phyloP scores from a whole-genome alignment of 2,113 vertebrate genomes.

The Synodontis membranacea region DNA sequence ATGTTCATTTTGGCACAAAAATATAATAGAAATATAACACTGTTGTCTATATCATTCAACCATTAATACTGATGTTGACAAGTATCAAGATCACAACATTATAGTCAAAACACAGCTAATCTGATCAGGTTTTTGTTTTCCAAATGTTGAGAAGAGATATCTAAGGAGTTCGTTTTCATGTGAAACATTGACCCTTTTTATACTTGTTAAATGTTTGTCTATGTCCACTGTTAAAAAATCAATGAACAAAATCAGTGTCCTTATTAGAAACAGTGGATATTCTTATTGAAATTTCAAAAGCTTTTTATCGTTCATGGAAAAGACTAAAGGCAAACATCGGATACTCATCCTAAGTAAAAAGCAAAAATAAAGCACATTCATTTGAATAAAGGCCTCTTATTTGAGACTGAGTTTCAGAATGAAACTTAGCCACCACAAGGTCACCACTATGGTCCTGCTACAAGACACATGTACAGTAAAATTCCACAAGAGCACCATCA shows the following conservation, averaged over 20 bases:
- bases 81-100: constrained; percentile 43
- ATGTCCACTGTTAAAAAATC: constrained; percentile 30
- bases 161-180: constrained; percentile 17
- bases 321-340: constrained; percentile 44
- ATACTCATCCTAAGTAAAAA: constrained; percentile 58
- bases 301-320: constrained; percentile 37
- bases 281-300: constrained; percentile 34
- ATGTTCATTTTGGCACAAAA: constrained; percentile 57
- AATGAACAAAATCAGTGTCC: constrained; percentile 17
- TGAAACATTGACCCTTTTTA: constrained; percentile 6
- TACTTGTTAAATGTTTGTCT: neutral
- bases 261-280: constrained; percentile 13
- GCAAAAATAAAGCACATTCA: constrained; percentile 67
- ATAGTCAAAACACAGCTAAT: constrained; percentile 23
- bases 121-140: constrained; percentile 20
- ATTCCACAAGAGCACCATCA: constrained; percentile 72
- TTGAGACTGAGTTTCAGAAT: constrained; percentile 57
- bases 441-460: constrained; percentile 62
- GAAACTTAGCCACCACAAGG: constrained; percentile 47
- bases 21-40: constrained; percentile 59
- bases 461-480: constrained; percentile 67
- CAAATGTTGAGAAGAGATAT: constrained; percentile 15
- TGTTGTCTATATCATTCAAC: constrained; percentile 51
- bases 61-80: constrained; percentile 46
- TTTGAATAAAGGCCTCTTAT: constrained; percentile 72